These are phyloP conservation scores for Rhincodon typus DNA, from an alignment of 2,797 vertebrate genomes.

Conservation along the genomic window DNA sequence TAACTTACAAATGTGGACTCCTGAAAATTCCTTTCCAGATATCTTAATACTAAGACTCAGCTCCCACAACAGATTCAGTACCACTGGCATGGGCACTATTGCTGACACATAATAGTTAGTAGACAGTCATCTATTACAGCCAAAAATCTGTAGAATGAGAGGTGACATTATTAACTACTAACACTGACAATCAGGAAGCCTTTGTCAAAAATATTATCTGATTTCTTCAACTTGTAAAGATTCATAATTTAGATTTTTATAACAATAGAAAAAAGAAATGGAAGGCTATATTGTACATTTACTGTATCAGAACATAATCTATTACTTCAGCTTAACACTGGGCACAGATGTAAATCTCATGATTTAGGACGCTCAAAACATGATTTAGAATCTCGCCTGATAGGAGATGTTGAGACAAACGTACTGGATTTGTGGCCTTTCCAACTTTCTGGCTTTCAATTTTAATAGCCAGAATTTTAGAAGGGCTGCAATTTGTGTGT, in stretches of 20 bases:
- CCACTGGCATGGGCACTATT: neutral
- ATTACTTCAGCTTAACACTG: neutral
- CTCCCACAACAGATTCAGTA: neutral
- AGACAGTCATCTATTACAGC: neutral
- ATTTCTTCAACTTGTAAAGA: neutral
- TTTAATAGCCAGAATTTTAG: neutral
- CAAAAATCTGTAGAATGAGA: neutral
- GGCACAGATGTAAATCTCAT: neutral
- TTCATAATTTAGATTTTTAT: neutral
- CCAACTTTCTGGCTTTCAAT: neutral
- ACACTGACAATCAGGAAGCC: neutral
- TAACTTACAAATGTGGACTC: conserved; percentile 8
- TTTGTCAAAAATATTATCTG: neutral
- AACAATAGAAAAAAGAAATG: neutral
- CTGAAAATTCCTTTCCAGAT: neutral
- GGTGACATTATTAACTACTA: neutral
- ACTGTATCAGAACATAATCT: neutral
- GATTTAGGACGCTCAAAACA: neutral
- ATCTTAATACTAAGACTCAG: neutral
- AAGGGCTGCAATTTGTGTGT: neutral
- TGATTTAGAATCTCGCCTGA: neutral
- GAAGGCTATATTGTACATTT: neutral
- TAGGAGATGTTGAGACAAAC: neutral
- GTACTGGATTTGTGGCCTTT: neutral
- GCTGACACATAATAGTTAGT: neutral